Evolutionary conservation across 2,888 invertebrate species (phyloP).

Genomic region (Polydrusus cervinus): DNA sequence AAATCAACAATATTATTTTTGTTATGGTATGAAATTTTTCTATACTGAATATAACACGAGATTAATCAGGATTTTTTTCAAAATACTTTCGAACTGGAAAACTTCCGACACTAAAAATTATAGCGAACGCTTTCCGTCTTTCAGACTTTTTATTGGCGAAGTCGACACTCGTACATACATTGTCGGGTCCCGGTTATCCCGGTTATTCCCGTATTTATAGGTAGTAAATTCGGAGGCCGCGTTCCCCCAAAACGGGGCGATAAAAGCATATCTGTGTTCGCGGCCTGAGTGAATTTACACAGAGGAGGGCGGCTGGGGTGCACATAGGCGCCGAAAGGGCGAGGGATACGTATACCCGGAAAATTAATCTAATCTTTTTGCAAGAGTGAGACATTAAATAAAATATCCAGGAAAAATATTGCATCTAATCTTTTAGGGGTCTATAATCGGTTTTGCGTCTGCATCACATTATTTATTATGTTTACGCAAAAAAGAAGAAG

Average conservation of each 20-base stretch:
- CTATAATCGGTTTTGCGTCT: too few species aligned
- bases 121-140: slow-evolving; percentile 5
- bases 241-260: slow-evolving; percentile 44
- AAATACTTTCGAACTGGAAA: too few species aligned
- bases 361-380: background rate
- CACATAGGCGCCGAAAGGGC: slow-evolving; percentile 6
- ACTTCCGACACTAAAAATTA: too few species aligned
- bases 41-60: too few species aligned
- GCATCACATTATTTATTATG: too few species aligned
- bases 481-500: too few species aligned
- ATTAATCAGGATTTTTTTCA: too few species aligned
- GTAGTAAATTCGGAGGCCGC: slow-evolving; percentile 48
- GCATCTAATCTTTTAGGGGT: too few species aligned
- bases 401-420: too few species aligned
- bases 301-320: slow-evolving; percentile 36
- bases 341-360: background rate
- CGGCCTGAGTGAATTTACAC: slow-evolving; percentile 46
- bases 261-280: slow-evolving; percentile 56
- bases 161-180: slow-evolving; percentile 7
- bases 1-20: too few species aligned
- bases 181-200: slow-evolving; percentile 44
- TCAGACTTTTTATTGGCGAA: slow-evolving; percentile 31
- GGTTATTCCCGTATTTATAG: slow-evolving; percentile 53
- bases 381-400: too few species aligned
- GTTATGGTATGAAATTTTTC: too few species aligned